A percentile compares a stretch with the other conserved stretches of the same genome.
These are phyloP conservation scores for Phyllotis vaccarum DNA, from an alignment of 2,797 vertebrate genomes.

Conservation along the genomic window DNA sequence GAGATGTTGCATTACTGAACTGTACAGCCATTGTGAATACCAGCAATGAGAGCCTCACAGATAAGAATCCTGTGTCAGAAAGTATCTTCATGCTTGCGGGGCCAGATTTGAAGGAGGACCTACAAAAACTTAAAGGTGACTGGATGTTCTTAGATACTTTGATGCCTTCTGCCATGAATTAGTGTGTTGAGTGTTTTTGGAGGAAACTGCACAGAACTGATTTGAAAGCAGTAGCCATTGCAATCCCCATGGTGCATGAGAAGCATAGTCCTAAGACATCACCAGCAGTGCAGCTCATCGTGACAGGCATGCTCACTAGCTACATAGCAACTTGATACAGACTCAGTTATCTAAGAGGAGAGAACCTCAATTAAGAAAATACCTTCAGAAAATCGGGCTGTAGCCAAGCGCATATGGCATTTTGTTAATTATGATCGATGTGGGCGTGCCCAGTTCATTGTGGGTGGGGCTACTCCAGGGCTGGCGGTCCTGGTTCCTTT, in stretches of 20 bases:
- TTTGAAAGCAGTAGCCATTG: neutral
- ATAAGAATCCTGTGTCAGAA: conserved; percentile 97
- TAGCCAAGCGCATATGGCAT: neutral
- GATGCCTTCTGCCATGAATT: neutral
- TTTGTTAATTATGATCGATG: neutral
- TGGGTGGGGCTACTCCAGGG: neutral
- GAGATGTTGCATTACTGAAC: conserved; percentile 94
- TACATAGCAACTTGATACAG: neutral
- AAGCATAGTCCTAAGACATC: neutral
- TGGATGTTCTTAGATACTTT: neutral
- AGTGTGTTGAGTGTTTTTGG: neutral
- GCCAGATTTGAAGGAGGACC: conserved; percentile 94
- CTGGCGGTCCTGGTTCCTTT: neutral
- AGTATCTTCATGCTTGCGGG: conserved; percentile 95
- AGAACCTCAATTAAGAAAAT: neutral
- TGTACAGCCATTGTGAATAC: conserved; percentile 98
- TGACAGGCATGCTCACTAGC: neutral
- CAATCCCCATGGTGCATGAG: neutral
- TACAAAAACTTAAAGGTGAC: conserved; percentile 97
- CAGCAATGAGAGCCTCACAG: conserved; percentile 96
- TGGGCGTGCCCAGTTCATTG: neutral
- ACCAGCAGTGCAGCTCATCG: neutral
- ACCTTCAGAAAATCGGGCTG: neutral
- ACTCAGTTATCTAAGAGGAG: neutral
- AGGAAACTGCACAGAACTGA: neutral